Evolutionary conservation across 2,797 vertebrate species (phyloP).

Genomic region (Tenualosa thibaudeaui): DNA sequence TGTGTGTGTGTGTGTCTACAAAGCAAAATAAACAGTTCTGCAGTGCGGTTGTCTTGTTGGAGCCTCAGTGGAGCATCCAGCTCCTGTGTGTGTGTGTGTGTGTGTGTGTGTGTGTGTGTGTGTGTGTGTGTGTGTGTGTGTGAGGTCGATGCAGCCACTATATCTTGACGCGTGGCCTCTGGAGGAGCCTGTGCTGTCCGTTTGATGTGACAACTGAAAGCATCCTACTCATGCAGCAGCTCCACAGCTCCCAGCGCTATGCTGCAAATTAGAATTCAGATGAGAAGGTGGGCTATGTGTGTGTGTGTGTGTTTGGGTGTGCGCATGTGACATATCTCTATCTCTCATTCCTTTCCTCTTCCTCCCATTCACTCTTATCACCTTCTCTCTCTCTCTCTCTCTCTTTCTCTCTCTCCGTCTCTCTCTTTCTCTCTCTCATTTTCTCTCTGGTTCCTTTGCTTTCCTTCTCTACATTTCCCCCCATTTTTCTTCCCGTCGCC

Average conservation of each 20-base stretch:
- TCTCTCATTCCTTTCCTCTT: neutral
- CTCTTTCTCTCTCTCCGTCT: neutral
- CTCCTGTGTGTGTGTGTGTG: neutral
- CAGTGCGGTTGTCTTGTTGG: constrained; percentile 28
- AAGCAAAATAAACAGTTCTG: constrained; percentile 44
- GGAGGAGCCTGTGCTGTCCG: constrained; percentile 12
- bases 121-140: constrained; percentile 1
- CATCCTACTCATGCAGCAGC: constrained; percentile 16
- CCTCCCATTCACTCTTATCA: neutral
- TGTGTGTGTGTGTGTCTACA: constrained; percentile 21
- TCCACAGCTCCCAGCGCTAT: neutral
- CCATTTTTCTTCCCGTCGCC: neutral
- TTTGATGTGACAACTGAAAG: constrained; percentile 25
- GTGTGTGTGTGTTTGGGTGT: neutral
- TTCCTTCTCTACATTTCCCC: neutral
- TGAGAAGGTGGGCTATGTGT: constrained; percentile 11
- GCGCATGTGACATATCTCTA: neutral
- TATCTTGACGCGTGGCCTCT: neutral
- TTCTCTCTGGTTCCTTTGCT: neutral
- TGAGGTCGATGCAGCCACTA: constrained; percentile 13
- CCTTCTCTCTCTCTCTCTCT: neutral
- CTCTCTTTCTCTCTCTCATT: neutral
- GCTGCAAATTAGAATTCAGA: neutral
- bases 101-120: neutral
- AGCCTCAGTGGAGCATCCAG: neutral